Evolutionary conservation across 2,888 invertebrate species (phyloP), one percentile per base, ranked within the genome.

Genomic region (Phaonia tiefii): DNA sequence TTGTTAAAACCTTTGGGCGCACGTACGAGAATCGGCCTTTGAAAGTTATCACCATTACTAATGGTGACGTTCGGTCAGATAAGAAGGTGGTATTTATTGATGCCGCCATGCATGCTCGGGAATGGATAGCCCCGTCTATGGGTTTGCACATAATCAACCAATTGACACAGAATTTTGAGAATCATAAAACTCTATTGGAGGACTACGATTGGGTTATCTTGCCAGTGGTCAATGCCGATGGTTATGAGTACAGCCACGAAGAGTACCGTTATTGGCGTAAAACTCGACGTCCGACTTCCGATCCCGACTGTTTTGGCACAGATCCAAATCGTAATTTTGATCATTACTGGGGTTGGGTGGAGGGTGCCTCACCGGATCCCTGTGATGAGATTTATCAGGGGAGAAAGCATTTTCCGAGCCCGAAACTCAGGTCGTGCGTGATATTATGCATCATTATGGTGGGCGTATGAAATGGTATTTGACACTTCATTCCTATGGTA

Each of bases 281-380:
- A 87, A 95, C 94, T 15, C 92, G 94, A 17, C 93, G 93, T 8
- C 88, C 88, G 46, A 84, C 89, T 2, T 86, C 86, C 4, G 31
- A 83, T 90, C 91, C 10, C 92, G 85, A 88, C 0, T 96, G 96
- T 86, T 89, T 90, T 1, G 96, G 96, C 13, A 94, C 93, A 0
- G 96, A 96, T 85, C 93, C 93, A 8, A 96, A 96, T 89, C 92
- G 96, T 11, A 96, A 96, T 91, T 96, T 93, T 87, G 94, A 93
- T 72, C 93, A 93, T 86, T 91, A 92, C 83, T 96, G 95, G 95
- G 94, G 89, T 72, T 86, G 83, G 74, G 86, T 86, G 92, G 91
- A 92, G 92, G 87, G 89, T 0, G 86, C 89, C 1, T 89, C 89
- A 0, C 82, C 83, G 0, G 84, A 71, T 75, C 92, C 86, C 1